Percentiles rank a stretch among this genome's conserved stretches.
Conservation (phyloP, 1,140 invertebrate genomes). For the Drosophila sechellia region DNA sequence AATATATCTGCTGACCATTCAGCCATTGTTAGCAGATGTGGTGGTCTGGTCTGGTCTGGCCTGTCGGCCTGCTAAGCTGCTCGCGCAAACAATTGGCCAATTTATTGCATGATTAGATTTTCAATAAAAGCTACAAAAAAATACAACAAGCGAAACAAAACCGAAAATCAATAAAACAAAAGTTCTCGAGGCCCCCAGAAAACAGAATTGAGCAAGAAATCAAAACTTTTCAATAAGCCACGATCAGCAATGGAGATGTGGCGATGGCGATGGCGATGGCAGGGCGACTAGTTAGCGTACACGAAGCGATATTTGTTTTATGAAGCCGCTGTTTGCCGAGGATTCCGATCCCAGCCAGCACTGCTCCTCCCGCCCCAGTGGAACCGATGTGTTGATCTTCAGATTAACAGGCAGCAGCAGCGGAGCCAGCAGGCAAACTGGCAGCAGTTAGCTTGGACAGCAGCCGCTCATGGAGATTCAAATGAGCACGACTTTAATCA, state of each 20-base stretch:
- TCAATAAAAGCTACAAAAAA: constrained; percentile 34
- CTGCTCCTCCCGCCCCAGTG: not conserved
- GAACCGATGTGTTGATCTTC: constrained; percentile 74
- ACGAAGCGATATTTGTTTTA: constrained; percentile 78
- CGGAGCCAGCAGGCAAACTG: constrained; percentile 45
- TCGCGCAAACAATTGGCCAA: constrained; percentile 76
- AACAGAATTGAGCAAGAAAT: constrained; percentile 70
- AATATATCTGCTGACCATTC: constrained; percentile 40
- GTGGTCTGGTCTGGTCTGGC: not conserved
- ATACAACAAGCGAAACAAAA: constrained; percentile 13
- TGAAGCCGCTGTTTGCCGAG: constrained; percentile 57
- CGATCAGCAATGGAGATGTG: constrained; percentile 27
- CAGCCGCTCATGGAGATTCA: constrained; percentile 70
- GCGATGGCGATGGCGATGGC: constrained; percentile 34
- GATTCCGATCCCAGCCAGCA: constrained; percentile 13
- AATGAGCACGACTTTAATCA: constrained; percentile 76
- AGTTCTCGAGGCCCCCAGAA: constrained; percentile 47
- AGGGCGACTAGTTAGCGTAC: constrained; percentile 74
- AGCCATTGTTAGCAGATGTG: constrained; percentile 47
- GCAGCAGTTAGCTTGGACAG: constrained; percentile 35
- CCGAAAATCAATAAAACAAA: constrained; percentile 70
- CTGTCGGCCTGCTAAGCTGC: constrained; percentile 34
- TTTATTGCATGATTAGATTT: constrained; percentile 83
- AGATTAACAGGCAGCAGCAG: constrained; percentile 76
- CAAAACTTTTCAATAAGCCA: constrained; percentile 51